Percentiles rank a stretch among this genome's conserved stretches.
Evolutionary conservation across 2,797 vertebrate species (phyloP).

Genomic region (Cichlasoma orientale): DNA sequence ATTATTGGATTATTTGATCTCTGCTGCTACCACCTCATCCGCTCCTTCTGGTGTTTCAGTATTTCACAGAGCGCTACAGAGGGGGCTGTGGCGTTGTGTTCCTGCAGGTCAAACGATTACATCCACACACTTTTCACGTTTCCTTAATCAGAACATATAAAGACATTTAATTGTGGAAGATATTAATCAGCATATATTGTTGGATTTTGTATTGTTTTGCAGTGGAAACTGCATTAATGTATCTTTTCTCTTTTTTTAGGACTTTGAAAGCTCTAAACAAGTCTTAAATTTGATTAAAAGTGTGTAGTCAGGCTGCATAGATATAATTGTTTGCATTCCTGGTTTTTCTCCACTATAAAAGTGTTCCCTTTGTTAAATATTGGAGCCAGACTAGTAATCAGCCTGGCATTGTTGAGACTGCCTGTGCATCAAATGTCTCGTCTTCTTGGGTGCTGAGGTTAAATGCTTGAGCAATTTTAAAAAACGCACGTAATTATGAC

Average conservation of each 20-base stretch:
- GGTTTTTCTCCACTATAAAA: slow-evolving; percentile 52
- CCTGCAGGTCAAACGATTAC: background rate
- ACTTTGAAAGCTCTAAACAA: background rate
- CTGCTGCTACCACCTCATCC: background rate
- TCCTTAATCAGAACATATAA: background rate
- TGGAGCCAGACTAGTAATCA: slow-evolving; percentile 58
- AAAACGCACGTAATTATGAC: background rate
- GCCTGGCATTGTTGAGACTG: slow-evolving; percentile 31
- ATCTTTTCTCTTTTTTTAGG: background rate
- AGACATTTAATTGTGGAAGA: background rate
- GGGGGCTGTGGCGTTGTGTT: no score
- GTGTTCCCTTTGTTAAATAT: slow-evolving; percentile 51
- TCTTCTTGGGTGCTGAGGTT: slow-evolving; percentile 44
- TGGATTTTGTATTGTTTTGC: background rate
- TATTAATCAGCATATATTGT: background rate
- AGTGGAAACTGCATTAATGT: background rate
- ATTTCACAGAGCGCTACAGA: background rate
- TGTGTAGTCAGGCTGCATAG: background rate
- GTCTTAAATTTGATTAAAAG: background rate
- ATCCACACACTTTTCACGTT: background rate
- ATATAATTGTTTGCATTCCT: slow-evolving; percentile 48
- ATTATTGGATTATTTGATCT: background rate
- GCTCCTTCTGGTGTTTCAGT: background rate
- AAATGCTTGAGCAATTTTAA: slow-evolving; percentile 26
- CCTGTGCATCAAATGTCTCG: slow-evolving; percentile 35